These are phyloP conservation scores for Circaetus cinerascens DNA, from an alignment of 2,113 vertebrate species.

Conservation along the genomic window DNA sequence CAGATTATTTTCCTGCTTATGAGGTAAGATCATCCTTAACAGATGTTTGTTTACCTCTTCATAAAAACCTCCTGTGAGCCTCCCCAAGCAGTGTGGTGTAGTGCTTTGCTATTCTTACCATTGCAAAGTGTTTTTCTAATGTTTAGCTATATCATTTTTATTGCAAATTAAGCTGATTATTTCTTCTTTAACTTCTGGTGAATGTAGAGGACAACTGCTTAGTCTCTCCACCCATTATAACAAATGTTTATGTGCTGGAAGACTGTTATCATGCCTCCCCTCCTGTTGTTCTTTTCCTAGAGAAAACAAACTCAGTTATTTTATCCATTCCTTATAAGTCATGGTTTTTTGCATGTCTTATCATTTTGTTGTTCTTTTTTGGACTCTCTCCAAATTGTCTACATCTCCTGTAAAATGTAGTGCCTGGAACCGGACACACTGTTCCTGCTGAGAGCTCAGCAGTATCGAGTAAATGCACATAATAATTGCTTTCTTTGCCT, in stretches of 20 bases:
- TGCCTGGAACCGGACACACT: conserved; percentile 20
- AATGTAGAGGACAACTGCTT: conserved; percentile 23
- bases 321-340: not conserved
- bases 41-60: conserved; percentile 67
- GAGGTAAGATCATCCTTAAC: conserved; percentile 31
- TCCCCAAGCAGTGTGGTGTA: conserved; percentile 15
- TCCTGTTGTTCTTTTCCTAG: conserved; percentile 46
- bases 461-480: not conserved
- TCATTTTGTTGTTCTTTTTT: conserved; percentile 18
- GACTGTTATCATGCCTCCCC: conserved; percentile 19
- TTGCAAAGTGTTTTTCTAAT: conserved; percentile 51
- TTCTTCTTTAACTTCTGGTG: conserved; percentile 40
- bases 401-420: conserved; percentile 15
- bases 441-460: conserved; percentile 26
- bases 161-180: conserved; percentile 60
- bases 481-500: conserved; percentile 41
- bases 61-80: conserved; percentile 50
- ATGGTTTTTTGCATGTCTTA: not conserved
- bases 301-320: conserved; percentile 33
- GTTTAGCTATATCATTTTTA: conserved; percentile 61
- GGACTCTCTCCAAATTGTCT: conserved; percentile 2
- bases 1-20: not conserved
- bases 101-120: conserved; percentile 13
- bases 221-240: conserved; percentile 28
- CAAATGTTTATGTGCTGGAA: conserved; percentile 45